Evolutionary conservation across 2,888 invertebrate species (phyloP), one percentile per base, ranked within the genome.

Genomic region (Ceriagrion tenellum): DNA sequence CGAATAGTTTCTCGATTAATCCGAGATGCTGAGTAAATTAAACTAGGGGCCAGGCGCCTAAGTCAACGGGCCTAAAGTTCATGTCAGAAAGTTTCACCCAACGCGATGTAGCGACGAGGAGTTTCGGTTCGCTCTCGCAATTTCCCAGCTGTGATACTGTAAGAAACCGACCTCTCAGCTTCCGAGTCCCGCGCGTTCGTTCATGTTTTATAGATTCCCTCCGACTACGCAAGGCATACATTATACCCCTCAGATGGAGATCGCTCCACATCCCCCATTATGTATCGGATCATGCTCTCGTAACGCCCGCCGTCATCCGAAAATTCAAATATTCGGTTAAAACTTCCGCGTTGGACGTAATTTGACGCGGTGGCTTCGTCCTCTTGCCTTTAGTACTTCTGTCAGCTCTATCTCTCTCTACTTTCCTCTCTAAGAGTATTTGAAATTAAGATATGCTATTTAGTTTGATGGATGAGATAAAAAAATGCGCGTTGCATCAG

Each of bases 231-330:
- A 26, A 55, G n/a, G 26, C 89, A 55, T 89, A 89, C 89, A 89
- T 89, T 55, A 89, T 40, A 81, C 47, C 26, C 89, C 13, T 23
- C 89, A 1, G 55, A 89, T 47, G 89, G 47, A 89, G 89, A 55
- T 89, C 89, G 89, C 89, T 55, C 55, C 55, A 55, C 89, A 89
- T n/a, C n/a, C 55, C 89, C 55, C 89, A 89, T 89, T 55, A 89
- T 89, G 26, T 47, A 47, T n/a, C n/a, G 89, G 55, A 89, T 81
- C 89, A 26, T 55, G 89, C 26, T 89, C n/a, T n/a, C 89, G 89
- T 26, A 55, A 89, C 89, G 89, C 26, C 89, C 26, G 89, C 55
- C 55, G 89, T 55, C 55, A 47, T 13, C 55, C n/a, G 55, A 47
- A 55, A 89, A 89, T 89, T 89, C 55, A 47, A 26, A 89, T 89